These are phyloP conservation scores for Colossoma macropomum DNA, from an alignment of 2,113 vertebrate genomes.

Conservation along the genomic window DNA sequence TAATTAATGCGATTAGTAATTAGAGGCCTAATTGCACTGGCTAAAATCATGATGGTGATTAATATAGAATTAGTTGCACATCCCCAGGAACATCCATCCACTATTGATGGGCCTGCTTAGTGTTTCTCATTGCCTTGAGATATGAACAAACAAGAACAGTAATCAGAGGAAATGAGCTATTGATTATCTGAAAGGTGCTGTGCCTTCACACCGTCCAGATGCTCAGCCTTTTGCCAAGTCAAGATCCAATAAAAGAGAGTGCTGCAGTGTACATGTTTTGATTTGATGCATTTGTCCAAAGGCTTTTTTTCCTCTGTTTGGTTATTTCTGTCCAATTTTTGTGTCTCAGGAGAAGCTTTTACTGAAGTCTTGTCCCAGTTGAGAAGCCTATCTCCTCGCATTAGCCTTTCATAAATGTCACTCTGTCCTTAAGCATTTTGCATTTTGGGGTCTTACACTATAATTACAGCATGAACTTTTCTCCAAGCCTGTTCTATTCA, in stretches of 20 bases:
- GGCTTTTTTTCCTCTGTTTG: not conserved
- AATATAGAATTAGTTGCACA: not conserved
- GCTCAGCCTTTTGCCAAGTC: not conserved
- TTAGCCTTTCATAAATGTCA: conserved; percentile 16
- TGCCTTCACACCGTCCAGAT: not conserved
- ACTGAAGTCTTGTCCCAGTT: not conserved
- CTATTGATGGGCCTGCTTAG: not conserved
- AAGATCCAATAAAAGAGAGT: not conserved
- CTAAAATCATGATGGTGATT: conserved; percentile 7
- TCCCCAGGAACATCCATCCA: conserved; percentile 6
- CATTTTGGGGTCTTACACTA: not conserved
- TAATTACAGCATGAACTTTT: conserved; percentile 29
- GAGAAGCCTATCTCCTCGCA: not conserved
- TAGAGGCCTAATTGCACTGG: conserved; percentile 9
- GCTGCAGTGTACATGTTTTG: not conserved
- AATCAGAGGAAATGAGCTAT: conserved; percentile 8
- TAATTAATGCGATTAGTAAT: not conserved
- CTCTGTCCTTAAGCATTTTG: conserved; percentile 37
- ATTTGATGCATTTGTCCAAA: not conserved
- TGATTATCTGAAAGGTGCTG: conserved; percentile 13
- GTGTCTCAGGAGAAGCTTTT: conserved; percentile 5
- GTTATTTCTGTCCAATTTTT: not conserved
- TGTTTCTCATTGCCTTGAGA: conserved; percentile 9
- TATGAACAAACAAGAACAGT: conserved; percentile 22
- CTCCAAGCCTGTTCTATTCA: conserved; percentile 12